phyloP scores from a whole-genome alignment of 2,797 vertebrate genomes.

The Myiotriccus ornatus region DNA sequence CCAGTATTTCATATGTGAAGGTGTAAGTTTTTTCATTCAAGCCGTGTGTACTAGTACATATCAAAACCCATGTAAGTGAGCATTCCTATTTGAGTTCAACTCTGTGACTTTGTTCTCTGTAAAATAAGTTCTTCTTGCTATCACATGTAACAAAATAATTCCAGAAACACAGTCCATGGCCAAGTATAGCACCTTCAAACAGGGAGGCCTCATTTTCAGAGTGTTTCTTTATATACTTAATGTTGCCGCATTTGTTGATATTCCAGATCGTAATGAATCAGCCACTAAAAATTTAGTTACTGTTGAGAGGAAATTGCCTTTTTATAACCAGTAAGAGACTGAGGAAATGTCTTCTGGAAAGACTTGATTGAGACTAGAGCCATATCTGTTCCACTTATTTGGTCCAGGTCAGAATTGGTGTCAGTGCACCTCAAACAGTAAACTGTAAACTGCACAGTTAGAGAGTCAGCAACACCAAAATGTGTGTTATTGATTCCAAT shows the following conservation, averaged over 20 bases:
- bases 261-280: slow-evolving; percentile 7
- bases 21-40: slow-evolving; percentile 52
- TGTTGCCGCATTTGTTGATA: slow-evolving; percentile 41
- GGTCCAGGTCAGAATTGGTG: slow-evolving; percentile 10
- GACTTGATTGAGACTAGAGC: slow-evolving; percentile 18
- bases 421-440: neutral
- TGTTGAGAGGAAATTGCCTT: slow-evolving; percentile 46
- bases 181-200: slow-evolving; percentile 30
- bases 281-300: neutral
- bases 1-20: slow-evolving; percentile 12
- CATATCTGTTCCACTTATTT: slow-evolving; percentile 1
- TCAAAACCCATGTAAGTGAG: neutral
- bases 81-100: slow-evolving; percentile 39
- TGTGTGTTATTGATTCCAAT: neutral
- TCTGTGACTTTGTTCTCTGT: slow-evolving; percentile 57
- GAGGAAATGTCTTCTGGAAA: slow-evolving; percentile 43
- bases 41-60: slow-evolving; percentile 7
- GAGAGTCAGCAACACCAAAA: neutral
- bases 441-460: neutral
- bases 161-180: slow-evolving; percentile 45
- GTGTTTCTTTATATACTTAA: slow-evolving; percentile 50
- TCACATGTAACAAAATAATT: slow-evolving; percentile 17
- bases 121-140: slow-evolving; percentile 36
- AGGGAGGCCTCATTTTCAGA: slow-evolving; percentile 21
- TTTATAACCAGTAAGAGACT: slow-evolving; percentile 27